Evolutionary conservation across 2,797 vertebrate species (phyloP).

Genomic region (Ataeniobius toweri): DNA sequence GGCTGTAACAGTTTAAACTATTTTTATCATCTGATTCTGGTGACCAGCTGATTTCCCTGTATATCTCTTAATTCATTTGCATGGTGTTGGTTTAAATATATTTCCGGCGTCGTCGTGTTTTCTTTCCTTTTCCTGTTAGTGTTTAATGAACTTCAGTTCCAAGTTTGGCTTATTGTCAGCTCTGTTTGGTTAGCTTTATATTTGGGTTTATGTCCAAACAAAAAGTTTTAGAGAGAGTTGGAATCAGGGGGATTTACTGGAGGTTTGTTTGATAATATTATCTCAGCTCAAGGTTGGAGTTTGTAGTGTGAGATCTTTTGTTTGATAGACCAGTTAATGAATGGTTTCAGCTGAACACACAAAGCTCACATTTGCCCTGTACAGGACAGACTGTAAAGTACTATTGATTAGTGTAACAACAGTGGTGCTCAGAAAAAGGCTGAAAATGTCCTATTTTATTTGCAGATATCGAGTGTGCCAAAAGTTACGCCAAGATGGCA

Average conservation of each 20-base stretch:
- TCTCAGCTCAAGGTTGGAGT: constrained; percentile 42
- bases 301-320: constrained; percentile 38
- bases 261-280: constrained; percentile 13
- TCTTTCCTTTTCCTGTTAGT: neutral
- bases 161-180: neutral
- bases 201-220: neutral
- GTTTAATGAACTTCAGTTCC: neutral
- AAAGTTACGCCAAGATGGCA: constrained; percentile 93
- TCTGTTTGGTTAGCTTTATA: neutral
- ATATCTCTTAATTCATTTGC: no score
- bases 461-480: constrained; percentile 93
- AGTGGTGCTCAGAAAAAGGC: neutral
- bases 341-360: constrained; percentile 45
- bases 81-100: neutral
- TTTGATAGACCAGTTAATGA: constrained; percentile 56
- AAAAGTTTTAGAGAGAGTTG: neutral
- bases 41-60: no score
- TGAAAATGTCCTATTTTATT: constrained; percentile 24
- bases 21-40: no score
- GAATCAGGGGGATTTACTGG: constrained; percentile 17
- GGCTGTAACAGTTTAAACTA: no score
- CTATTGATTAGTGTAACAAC: neutral
- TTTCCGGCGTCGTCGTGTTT: neutral
- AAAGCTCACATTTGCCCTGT: constrained; percentile 18
- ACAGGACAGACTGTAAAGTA: constrained; percentile 19